Percentiles rank a stretch among this genome's conserved stretches.
Conservation (phyloP, 2,113 vertebrate species). For the Megaceryle torquata region DNA sequence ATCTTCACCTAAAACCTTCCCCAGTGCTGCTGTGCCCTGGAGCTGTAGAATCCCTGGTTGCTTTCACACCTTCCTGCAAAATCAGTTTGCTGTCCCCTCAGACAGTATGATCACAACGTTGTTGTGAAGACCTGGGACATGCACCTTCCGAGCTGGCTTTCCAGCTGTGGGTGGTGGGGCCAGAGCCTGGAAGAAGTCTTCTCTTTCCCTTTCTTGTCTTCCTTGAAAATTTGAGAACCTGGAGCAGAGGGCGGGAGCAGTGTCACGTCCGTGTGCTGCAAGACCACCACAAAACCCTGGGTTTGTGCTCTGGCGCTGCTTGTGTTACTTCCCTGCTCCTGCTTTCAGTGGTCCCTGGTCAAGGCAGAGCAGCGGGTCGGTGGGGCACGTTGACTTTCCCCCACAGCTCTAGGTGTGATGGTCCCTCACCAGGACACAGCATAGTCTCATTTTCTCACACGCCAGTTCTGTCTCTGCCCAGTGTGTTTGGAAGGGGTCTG, state of each 20-base stretch:
- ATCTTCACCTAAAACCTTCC: too few species aligned
- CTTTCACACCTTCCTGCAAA: neutral
- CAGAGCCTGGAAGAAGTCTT: neutral
- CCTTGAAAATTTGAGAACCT: neutral
- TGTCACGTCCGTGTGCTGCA: too few species aligned
- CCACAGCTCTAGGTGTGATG: accelerated
- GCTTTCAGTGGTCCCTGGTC: neutral
- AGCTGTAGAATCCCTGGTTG: neutral
- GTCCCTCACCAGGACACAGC: accelerated
- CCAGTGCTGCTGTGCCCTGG: neutral
- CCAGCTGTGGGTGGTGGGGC: neutral
- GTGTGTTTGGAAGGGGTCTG: too few species aligned
- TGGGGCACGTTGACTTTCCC: accelerated
- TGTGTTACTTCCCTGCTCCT: neutral
- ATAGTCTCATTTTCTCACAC: neutral
- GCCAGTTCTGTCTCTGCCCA: too few species aligned
- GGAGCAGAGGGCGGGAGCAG: too few species aligned
- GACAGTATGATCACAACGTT: too few species aligned
- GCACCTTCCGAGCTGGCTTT: neutral
- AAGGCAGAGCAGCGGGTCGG: accelerated
- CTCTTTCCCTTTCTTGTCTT: neutral
- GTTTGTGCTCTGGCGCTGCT: neutral
- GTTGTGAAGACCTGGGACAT: neutral
- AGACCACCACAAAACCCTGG: too few species aligned
- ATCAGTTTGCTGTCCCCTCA: neutral